phyloP scores from a whole-genome alignment of 2,113 vertebrate species.

The Eublepharis macularius region DNA sequence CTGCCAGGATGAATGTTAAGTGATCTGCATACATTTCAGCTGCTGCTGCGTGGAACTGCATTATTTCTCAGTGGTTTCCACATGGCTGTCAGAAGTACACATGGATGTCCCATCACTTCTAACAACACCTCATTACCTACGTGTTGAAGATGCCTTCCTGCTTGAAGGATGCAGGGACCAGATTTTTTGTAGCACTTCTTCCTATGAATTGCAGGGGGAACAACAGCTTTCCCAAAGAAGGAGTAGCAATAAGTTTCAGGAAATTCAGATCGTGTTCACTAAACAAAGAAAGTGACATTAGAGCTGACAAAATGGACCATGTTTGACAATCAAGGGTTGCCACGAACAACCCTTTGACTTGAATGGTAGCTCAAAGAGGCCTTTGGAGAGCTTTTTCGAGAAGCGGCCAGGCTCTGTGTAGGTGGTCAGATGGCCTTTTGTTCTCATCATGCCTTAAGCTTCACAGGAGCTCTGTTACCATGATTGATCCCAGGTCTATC shows the following conservation, averaged over 20 bases:
- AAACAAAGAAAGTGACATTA: slow-evolving; percentile 33
- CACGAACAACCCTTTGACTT: background rate
- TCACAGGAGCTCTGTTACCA: background rate
- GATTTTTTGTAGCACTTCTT: background rate
- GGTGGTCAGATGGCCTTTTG: background rate
- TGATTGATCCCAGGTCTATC: background rate
- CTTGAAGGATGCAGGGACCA: background rate
- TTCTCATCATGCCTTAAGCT: background rate
- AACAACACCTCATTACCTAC: background rate
- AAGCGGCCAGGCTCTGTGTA: background rate
- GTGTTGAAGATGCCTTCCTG: background rate
- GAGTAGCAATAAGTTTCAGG: background rate
- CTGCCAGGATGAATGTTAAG: background rate
- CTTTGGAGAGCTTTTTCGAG: background rate
- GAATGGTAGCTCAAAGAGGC: background rate
- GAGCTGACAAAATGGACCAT: background rate
- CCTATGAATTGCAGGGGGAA: background rate
- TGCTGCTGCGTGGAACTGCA: background rate
- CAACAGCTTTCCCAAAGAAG: background rate
- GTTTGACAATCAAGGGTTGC: background rate
- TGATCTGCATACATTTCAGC: background rate
- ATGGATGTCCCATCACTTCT: background rate
- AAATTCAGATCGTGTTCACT: slow-evolving; percentile 25
- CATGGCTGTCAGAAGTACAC: background rate
- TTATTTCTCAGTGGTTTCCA: background rate